phyloP scores from a whole-genome alignment of 2,113 vertebrate species.

The Prunella himalayana region DNA sequence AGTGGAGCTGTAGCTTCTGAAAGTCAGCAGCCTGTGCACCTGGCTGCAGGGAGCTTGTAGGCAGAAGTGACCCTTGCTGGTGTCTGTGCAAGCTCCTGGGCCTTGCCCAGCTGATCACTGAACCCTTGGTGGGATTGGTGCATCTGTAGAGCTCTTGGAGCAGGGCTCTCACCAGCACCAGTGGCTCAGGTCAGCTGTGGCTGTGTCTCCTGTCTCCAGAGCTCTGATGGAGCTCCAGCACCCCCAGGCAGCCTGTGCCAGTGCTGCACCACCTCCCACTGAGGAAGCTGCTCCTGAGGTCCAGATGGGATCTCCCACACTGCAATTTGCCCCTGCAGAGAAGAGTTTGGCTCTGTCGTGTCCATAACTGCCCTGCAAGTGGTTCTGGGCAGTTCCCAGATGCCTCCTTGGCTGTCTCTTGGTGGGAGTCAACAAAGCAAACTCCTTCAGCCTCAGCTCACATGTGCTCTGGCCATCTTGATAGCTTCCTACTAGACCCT shows the following conservation, averaged over 20 bases:
- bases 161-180: background rate
- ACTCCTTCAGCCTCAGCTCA: background rate
- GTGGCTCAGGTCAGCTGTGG: background rate
- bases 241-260: background rate
- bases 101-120: background rate
- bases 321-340: background rate
- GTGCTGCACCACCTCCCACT: background rate
- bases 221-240: background rate
- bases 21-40: background rate
- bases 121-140: background rate
- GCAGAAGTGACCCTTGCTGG: background rate
- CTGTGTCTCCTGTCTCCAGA: rapidly evolving
- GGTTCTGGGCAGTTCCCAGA: background rate
- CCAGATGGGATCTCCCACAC: background rate
- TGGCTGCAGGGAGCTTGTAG: background rate
- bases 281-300: background rate
- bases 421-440: background rate
- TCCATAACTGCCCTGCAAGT: background rate
- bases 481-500: background rate
- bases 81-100: background rate
- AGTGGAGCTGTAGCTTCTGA: background rate
- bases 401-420: background rate
- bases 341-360: background rate
- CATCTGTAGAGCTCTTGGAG: background rate
- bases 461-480: background rate